Percentiles rank a stretch among this genome's conserved stretches.
These are phyloP conservation scores for Oxytorus armatus DNA, from an alignment of 2,888 invertebrate species.

Conservation along the genomic window DNA sequence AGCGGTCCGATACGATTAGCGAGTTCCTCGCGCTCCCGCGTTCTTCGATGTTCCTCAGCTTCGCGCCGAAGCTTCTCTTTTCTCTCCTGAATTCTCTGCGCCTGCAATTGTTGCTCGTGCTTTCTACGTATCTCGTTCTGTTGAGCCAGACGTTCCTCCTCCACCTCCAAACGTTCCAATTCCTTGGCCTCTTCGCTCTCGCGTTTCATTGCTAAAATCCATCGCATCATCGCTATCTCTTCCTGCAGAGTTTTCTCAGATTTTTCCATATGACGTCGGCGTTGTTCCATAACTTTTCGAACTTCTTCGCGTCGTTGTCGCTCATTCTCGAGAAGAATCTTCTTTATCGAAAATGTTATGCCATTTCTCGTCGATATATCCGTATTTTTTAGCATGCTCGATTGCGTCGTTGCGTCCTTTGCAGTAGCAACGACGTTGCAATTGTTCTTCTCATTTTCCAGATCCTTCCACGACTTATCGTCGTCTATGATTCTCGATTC, in stretches of 20 bases:
- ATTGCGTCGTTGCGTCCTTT: constrained; percentile 53
- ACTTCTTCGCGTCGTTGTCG: constrained; percentile 79
- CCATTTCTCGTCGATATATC: constrained; percentile 72
- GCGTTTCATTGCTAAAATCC: constrained; percentile 74
- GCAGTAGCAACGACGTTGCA: constrained; percentile 71
- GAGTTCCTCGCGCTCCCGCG: constrained; percentile 85
- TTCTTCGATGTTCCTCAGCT: constrained; percentile 80
- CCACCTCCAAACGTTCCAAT: constrained; percentile 86
- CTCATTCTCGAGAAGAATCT: constrained; percentile 81
- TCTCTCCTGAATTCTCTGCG: constrained; percentile 75
- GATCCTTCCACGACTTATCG: constrained; percentile 67
- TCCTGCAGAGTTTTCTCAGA: constrained; percentile 79
- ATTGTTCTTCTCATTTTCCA: constrained; percentile 74
- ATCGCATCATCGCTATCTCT: constrained; percentile 77
- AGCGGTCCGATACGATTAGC: constrained; percentile 82
- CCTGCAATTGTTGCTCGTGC: no score
- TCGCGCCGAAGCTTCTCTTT: no score
- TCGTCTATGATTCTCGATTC: constrained; percentile 79
- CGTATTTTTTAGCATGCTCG: constrained; percentile 76
- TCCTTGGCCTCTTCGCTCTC: constrained; percentile 81
- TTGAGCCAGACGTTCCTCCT: constrained; percentile 85
- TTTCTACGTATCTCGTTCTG: no score
- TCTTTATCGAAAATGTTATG: constrained; percentile 79
- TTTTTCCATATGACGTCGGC: constrained; percentile 80
- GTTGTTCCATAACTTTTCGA: constrained; percentile 80